Evolutionary conservation across 2,888 invertebrate species (phyloP).

Genomic region (Rhagophthalmus giganteus): DNA sequence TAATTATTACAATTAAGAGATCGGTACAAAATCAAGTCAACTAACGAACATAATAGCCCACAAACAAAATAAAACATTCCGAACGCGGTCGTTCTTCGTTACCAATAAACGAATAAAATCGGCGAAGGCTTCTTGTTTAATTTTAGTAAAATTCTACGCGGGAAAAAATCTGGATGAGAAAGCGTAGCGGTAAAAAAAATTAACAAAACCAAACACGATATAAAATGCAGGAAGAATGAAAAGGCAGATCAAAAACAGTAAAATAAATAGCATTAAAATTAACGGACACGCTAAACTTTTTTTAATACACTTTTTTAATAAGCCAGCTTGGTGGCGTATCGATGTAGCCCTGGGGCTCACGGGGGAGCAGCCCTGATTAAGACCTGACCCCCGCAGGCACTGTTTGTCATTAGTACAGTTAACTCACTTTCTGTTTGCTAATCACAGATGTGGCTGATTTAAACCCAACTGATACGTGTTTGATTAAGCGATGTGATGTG

Average conservation of each 20-base stretch:
- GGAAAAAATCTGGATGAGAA: not conserved
- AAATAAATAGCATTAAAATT: constrained; percentile 44
- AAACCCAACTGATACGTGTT: constrained; percentile 40
- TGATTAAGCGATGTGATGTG: constrained; percentile 40
- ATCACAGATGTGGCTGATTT: constrained; percentile 54
- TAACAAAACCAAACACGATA: constrained; percentile 37
- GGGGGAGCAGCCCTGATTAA: constrained; percentile 51
- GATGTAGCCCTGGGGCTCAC: constrained; percentile 44
- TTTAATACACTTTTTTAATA: constrained; percentile 45
- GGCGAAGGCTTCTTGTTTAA: too few relatives aligned
- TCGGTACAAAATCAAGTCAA: too few relatives aligned
- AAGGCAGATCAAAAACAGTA: constrained; percentile 39
- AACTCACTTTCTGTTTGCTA: constrained; percentile 55
- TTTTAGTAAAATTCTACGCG: too few relatives aligned
- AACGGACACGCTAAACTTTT: constrained; percentile 41
- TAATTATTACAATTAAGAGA: too few relatives aligned
- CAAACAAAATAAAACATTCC: too few relatives aligned
- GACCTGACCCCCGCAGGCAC: constrained; percentile 49
- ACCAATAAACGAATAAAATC: too few relatives aligned
- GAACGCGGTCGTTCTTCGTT: too few relatives aligned
- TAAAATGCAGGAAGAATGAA: constrained; percentile 38
- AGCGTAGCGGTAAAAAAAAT: constrained; percentile 28
- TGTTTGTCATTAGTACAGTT: constrained; percentile 55
- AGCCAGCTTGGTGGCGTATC: constrained; percentile 42
- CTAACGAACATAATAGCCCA: too few relatives aligned